These are phyloP conservation scores for Ridgeia piscesae DNA, from an alignment of 1,140 invertebrate genomes.

Conservation along the genomic window DNA sequence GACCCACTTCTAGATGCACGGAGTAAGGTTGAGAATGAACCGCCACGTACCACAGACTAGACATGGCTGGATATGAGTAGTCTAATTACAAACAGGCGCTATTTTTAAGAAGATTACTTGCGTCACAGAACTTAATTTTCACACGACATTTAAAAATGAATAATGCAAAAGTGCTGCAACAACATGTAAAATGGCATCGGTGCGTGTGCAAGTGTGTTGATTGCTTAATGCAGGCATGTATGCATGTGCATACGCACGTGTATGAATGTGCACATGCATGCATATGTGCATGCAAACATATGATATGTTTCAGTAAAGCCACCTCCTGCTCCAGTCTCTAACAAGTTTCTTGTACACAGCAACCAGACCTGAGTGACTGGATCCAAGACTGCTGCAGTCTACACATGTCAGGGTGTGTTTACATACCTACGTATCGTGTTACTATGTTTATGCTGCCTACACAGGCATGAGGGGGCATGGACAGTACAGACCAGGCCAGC, in stretches of 20 bases:
- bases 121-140: neutral
- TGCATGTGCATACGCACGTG: no score
- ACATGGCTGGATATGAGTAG: neutral
- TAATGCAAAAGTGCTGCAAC: neutral
- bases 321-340: neutral
- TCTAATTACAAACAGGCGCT: neutral
- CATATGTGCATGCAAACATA: neutral
- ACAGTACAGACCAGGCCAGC: no score
- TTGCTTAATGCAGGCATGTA: no score
- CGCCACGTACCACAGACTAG: neutral
- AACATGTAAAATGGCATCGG: neutral
- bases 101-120: neutral
- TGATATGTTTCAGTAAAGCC: neutral
- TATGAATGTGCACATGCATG: no score
- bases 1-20: no score
- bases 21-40: no score
- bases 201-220: no score
- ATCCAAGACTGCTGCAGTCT: neutral
- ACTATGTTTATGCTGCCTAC: neutral
- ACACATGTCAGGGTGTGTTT: neutral
- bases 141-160: neutral
- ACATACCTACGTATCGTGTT: neutral
- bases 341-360: neutral
- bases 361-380: neutral
- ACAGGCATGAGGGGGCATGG: no score